Conservation (phyloP, 2,113 vertebrate species). For the Hystrix cristata region DNA sequence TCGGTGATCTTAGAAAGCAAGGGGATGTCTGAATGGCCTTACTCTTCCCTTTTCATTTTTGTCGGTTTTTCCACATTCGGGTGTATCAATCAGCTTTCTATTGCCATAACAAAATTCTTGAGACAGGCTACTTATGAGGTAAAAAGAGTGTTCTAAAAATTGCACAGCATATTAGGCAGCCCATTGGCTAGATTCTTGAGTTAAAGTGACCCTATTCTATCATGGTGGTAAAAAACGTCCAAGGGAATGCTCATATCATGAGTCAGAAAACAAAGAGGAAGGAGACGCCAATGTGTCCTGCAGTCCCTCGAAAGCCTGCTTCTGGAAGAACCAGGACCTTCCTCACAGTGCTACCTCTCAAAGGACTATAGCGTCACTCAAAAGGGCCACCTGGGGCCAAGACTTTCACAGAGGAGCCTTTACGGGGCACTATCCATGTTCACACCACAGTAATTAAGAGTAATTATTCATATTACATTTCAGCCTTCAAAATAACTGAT, state of each 20-base stretch:
- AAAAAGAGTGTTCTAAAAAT: not conserved
- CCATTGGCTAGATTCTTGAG: not conserved
- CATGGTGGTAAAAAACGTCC: not conserved
- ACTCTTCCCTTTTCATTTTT: not conserved
- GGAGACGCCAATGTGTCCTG: no score
- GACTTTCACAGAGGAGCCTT: not conserved
- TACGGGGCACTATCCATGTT: not conserved
- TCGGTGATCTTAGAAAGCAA: not conserved
- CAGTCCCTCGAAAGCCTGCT: not conserved
- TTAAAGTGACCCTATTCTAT: no score
- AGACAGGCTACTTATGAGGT: not conserved
- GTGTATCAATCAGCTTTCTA: not conserved
- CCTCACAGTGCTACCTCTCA: not conserved
- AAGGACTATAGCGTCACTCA: not conserved
- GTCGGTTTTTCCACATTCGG: not conserved
- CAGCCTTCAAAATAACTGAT: not conserved
- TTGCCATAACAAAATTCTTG: not conserved
- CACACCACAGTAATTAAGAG: not conserved
- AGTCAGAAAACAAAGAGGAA: not conserved
- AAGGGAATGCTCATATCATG: not conserved
- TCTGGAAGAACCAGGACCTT: not conserved
- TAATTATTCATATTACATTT: not conserved
- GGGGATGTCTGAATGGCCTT: accelerated
- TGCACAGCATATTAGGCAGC: no score
- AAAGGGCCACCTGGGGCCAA: no score